Percentiles rank a stretch among this genome's conserved stretches.
These are phyloP conservation scores for Eublepharis macularius DNA, from an alignment of 2,113 vertebrate genomes.

Conservation along the genomic window DNA sequence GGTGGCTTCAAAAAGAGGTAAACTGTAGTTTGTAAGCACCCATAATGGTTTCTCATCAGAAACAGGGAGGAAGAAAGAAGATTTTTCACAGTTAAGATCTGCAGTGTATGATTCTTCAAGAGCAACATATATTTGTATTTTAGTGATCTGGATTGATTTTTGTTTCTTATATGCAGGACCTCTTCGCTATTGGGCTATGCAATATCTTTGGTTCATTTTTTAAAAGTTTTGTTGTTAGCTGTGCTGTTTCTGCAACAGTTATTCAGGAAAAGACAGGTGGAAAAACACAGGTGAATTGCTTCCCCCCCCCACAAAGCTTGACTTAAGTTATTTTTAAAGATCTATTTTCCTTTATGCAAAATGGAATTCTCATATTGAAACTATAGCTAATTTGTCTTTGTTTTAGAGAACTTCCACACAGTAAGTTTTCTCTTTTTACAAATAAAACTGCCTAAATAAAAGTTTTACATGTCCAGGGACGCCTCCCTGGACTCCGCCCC, in stretches of 20 bases:
- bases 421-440: background rate
- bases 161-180: conserved; percentile 61
- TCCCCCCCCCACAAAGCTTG: background rate
- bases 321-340: background rate
- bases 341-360: background rate
- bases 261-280: conserved; percentile 74
- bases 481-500: too few species aligned
- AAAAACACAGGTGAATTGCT: conserved; percentile 69
- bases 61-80: background rate
- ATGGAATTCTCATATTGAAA: background rate
- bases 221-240: conserved; percentile 65
- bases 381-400: background rate
- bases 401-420: too few species aligned
- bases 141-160: background rate
- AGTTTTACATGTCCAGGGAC: too few species aligned
- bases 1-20: background rate
- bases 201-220: conserved; percentile 73
- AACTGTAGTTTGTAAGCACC: background rate
- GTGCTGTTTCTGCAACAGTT: conserved; percentile 60
- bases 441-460: background rate
- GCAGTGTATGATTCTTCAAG: background rate
- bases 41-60: background rate
- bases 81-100: background rate
- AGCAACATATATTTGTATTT: background rate
- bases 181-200: conserved; percentile 70